phyloP scores from a whole-genome alignment of 1,140 invertebrate species.

The Drosophila pruinosa region DNA sequence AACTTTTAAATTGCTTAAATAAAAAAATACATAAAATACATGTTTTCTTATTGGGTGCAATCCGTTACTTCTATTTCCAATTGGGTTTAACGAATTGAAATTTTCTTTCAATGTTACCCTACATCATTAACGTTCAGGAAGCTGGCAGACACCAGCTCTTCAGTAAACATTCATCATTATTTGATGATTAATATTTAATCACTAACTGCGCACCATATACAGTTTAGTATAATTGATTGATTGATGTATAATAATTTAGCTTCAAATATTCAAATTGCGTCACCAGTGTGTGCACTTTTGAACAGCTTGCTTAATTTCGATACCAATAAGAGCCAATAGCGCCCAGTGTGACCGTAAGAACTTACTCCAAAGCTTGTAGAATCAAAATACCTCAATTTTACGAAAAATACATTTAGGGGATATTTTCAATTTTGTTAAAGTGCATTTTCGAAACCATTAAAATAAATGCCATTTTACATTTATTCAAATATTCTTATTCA shows the following conservation, averaged over 20 bases:
- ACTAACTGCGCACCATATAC: too few species aligned
- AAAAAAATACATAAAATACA: conserved; percentile 61
- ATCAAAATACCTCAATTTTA: not conserved
- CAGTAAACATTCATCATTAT: too few species aligned
- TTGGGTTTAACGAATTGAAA: too few species aligned
- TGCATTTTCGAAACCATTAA: not conserved
- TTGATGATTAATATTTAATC: not conserved
- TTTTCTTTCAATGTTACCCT: too few species aligned
- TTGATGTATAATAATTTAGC: not conserved
- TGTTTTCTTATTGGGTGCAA: too few species aligned
- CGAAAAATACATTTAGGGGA: not conserved
- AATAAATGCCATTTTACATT: too few species aligned
- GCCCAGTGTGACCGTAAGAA: not conserved
- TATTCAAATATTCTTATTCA: too few species aligned
- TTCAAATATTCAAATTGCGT: not conserved
- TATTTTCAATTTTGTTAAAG: not conserved
- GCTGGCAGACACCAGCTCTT: too few species aligned
- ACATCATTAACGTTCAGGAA: too few species aligned
- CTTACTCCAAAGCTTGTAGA: not conserved
- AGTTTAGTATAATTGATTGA: not conserved
- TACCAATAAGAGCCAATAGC: conserved; percentile 33
- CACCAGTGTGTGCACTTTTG: conserved; percentile 25
- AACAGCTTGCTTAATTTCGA: conserved; percentile 3
- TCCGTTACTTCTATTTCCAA: not conserved
- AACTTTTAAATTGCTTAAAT: conserved; percentile 79